Conservation (phyloP, 2,113 vertebrate species). For the Athene cunicularia region DNA sequence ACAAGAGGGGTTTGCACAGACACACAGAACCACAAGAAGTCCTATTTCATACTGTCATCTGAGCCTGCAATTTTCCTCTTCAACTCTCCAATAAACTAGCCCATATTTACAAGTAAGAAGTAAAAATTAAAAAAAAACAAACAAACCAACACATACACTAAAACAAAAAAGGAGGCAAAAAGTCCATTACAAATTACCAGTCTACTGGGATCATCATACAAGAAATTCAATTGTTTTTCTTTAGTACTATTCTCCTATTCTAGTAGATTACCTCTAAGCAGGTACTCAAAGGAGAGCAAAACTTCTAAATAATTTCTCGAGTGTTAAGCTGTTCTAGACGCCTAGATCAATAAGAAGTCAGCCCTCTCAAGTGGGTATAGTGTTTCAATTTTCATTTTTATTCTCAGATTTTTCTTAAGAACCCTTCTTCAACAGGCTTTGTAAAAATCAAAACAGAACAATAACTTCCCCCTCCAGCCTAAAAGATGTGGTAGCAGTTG, state of each 20-base stretch:
- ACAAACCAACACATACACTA: neutral
- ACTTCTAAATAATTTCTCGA: neutral
- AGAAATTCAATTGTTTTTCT: neutral
- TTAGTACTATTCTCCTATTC: neutral
- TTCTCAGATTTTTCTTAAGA: neutral
- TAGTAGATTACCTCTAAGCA: neutral
- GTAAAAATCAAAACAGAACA: neutral
- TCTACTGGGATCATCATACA: neutral
- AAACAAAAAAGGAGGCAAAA: neutral
- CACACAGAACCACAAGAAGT: neutral
- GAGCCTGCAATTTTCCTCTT: neutral
- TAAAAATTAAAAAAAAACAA: neutral
- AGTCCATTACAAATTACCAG: neutral
- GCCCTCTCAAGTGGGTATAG: neutral
- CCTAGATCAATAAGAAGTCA: neutral
- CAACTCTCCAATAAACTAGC: neutral
- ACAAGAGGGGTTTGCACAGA: neutral
- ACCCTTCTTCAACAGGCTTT: neutral
- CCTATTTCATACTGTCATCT: neutral
- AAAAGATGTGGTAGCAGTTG: neutral
- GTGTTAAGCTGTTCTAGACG: neutral
- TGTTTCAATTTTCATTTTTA: neutral
- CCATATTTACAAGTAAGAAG: neutral
- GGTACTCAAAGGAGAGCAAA: neutral
- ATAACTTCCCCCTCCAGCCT: neutral